Percentiles rank a stretch among this genome's conserved stretches.
Evolutionary conservation across 1,140 invertebrate species (phyloP).

Genomic region (Microplitis demolitor): DNA sequence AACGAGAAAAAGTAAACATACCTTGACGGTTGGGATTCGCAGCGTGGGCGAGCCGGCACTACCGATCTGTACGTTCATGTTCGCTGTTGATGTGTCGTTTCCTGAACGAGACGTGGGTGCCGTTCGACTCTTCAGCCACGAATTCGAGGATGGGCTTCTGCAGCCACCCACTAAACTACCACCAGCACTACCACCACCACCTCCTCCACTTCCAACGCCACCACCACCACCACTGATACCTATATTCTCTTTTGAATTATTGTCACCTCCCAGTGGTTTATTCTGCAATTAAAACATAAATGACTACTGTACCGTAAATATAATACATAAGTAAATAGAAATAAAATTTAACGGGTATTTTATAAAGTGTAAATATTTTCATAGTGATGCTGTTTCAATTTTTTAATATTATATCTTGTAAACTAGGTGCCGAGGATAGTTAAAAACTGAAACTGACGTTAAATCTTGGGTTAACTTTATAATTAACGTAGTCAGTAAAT

Average conservation of each 20-base stretch:
- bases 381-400: background rate
- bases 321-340: too few species aligned
- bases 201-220: slow-evolving; percentile 31
- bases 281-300: slow-evolving; percentile 41
- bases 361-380: background rate
- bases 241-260: slow-evolving; percentile 38
- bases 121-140: slow-evolving; percentile 54
- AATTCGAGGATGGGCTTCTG: slow-evolving; percentile 50
- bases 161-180: slow-evolving; percentile 35
- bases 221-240: slow-evolving; percentile 29
- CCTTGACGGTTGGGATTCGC: slow-evolving; percentile 59
- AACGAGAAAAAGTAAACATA: slow-evolving; percentile 34
- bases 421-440: background rate
- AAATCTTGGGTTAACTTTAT: slow-evolving; percentile 44
- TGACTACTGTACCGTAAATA: background rate
- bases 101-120: slow-evolving; percentile 48
- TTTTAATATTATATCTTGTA: too few species aligned
- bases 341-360: too few species aligned
- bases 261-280: slow-evolving; percentile 50
- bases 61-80: slow-evolving; percentile 64
- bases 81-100: slow-evolving; percentile 53
- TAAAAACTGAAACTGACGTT: background rate
- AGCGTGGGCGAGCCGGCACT: slow-evolving; percentile 59
- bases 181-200: slow-evolving; percentile 41
- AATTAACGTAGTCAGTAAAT: slow-evolving; percentile 48